Percentiles rank a stretch among this genome's conserved stretches.
Conservation (phyloP, 2,113 vertebrate genomes). For the Neogale vison region DNA sequence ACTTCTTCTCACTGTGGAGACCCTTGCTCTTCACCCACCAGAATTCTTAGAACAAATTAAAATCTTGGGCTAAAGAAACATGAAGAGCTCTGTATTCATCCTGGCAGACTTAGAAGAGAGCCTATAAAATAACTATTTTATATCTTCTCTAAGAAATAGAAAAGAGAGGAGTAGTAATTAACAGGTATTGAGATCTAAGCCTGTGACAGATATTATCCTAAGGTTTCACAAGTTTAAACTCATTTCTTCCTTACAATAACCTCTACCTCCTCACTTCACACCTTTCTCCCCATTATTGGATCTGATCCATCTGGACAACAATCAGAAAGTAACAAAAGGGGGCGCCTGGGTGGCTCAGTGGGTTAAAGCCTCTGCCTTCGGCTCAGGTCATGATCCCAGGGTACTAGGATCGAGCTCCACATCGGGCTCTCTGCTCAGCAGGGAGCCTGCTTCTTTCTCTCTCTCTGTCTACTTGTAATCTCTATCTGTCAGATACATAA, state of each 20-base stretch:
- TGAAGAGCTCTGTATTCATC: not conserved
- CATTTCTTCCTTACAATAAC: not conserved
- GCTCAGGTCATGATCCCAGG: too few species aligned
- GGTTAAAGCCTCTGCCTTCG: too few species aligned
- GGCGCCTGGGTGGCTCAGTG: too few species aligned
- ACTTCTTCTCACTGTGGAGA: not conserved
- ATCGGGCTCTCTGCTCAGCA: too few species aligned
- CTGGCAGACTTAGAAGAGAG: not conserved
- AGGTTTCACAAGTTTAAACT: conserved; percentile 24
- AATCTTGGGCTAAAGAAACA: not conserved
- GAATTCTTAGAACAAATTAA: not conserved
- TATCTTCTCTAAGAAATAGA: not conserved
- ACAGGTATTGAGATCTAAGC: not conserved
- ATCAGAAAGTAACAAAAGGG: conserved; percentile 45
- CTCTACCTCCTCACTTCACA: not conserved
- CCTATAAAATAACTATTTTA: not conserved
- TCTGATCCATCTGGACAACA: not conserved
- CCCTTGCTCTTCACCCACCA: not conserved
- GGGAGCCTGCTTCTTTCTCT: too few species aligned
- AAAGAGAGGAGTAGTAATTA: not conserved
- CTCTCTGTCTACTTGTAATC: too few species aligned
- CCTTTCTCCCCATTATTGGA: not conserved
- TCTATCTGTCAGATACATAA: too few species aligned
- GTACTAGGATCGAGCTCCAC: too few species aligned
- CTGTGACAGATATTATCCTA: not conserved